Evolutionary conservation across 2,888 invertebrate species (phyloP), one percentile per base, ranked within the genome.

Genomic region (Leptopterna dolabrata): DNA sequence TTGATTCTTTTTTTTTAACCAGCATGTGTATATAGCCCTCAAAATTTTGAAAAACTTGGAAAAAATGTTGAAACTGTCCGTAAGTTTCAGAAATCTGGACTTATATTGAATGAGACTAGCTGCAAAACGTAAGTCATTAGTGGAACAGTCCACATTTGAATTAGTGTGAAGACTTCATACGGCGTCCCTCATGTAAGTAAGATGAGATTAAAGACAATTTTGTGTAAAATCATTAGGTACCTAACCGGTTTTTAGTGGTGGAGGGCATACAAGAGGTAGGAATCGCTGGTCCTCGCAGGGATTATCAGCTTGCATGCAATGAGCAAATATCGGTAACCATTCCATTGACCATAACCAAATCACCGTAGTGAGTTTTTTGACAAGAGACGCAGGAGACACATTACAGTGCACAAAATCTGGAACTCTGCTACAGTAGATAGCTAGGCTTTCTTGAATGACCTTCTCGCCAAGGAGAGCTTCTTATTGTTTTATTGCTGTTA

Each of bases 401-500:
- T 55, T 29, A 14, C 76, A 86, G 80, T 85, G 85, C 87, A 87
- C 84, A 83, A 80, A 87, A 80, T 82, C 70, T 86, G 85, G 85
- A 85, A 85, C 81, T 84, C 83, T 76, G 88, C 88, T 88, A 87
- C 71, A 30, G 88, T 89, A 89, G 88, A 80, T 88, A 80, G 85
- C 85, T 89, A 88, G 88, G 88, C 88, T 89, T 88, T 81, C 78
- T 84, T 83, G 88, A 89, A 84, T 89, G 87, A 82, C 70, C 81
- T 71, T 87, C 81, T 88, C 86, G 88, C 82, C 87, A 88, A 88
- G 78, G 76, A 73, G 88, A 89, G 89, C 89, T 89, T 89, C 86
- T 89, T 89, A 89, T 89, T 89, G 80, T 89, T 88, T 89, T 89
- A 85, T 89, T 89, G 88, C 89, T 88, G 86, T 88, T 84, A 76